Percentiles rank a stretch among this genome's conserved stretches.
These are phyloP conservation scores for Donacobius atricapilla DNA, from an alignment of 2,113 vertebrate species.

Conservation along the genomic window DNA sequence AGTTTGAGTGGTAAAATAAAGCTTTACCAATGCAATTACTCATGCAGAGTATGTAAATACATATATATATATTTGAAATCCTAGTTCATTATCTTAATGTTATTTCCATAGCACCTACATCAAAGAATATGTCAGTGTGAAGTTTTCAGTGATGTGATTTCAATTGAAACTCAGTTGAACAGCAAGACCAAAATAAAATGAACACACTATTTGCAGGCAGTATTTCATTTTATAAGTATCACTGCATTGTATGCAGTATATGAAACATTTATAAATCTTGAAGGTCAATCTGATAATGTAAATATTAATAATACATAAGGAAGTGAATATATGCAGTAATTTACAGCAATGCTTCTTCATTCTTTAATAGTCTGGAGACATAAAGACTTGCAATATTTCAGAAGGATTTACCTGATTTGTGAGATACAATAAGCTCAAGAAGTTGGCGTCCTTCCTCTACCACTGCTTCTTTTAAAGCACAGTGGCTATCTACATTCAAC, in stretches of 20 bases:
- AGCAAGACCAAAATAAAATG: constrained; percentile 80
- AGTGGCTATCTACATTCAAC: constrained; percentile 89
- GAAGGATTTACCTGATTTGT: constrained; percentile 92
- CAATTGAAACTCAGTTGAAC: constrained; percentile 71
- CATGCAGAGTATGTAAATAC: constrained; percentile 55
- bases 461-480: constrained; percentile 89
- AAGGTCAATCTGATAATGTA: constrained; percentile 99
- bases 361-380: constrained; percentile 82
- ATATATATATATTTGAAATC: constrained; percentile 57
- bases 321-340: constrained; percentile 83
- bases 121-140: constrained; percentile 73
- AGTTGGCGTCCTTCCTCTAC: constrained; percentile 90
- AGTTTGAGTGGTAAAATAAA: constrained; percentile 56
- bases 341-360: constrained; percentile 83
- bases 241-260: constrained; percentile 83
- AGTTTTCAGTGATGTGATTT: constrained; percentile 75
- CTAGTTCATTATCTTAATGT: constrained; percentile 75
- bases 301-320: constrained; percentile 98
- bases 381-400: constrained; percentile 80
- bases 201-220: constrained; percentile 79
- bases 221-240: constrained; percentile 83
- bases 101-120: constrained; percentile 74
- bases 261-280: constrained; percentile 94
- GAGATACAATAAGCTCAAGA: constrained; percentile 89
- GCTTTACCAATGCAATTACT: constrained; percentile 60